phyloP scores from a whole-genome alignment of 2,113 vertebrate genomes.

The Aegypius monachus region DNA sequence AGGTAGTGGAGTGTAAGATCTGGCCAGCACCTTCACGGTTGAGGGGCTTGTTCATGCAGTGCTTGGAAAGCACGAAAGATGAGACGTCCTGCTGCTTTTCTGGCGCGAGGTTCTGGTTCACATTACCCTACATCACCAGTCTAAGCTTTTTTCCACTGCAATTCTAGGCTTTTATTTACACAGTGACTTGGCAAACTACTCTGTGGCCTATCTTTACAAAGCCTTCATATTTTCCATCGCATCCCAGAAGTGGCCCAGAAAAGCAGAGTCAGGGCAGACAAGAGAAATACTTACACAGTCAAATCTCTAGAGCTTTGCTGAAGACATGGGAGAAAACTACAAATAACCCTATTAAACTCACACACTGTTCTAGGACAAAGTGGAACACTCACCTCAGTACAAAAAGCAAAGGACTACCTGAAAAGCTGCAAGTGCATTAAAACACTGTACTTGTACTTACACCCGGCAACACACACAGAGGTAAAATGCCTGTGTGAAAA shows the following conservation, averaged over 20 bases:
- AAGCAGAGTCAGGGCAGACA: neutral
- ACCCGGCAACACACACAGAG: neutral
- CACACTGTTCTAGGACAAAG: neutral
- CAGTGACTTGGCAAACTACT: neutral
- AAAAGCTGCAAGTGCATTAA: neutral
- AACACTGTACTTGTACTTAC: neutral
- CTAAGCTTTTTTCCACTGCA: neutral
- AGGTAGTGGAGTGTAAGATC: neutral
- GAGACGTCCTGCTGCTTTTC: neutral
- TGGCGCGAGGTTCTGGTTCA: neutral
- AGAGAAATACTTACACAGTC: neutral
- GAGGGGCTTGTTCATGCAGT: neutral
- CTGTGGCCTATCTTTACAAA: neutral
- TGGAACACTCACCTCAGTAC: neutral
- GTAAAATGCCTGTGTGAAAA: neutral
- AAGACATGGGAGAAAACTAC: neutral
- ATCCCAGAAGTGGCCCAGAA: neutral
- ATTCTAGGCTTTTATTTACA: neutral
- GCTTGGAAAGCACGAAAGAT: slow-evolving; percentile 2
- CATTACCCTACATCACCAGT: neutral
- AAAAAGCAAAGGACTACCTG: neutral
- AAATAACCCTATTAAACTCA: neutral
- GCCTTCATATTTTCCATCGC: neutral
- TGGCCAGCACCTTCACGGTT: neutral
- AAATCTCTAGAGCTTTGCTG: neutral